Evolutionary conservation across 35 echinoderm and acorn worm genomes (phyloP), one percentile per base, ranked within the genome.

Genomic region (Apostichopus californicus): DNA sequence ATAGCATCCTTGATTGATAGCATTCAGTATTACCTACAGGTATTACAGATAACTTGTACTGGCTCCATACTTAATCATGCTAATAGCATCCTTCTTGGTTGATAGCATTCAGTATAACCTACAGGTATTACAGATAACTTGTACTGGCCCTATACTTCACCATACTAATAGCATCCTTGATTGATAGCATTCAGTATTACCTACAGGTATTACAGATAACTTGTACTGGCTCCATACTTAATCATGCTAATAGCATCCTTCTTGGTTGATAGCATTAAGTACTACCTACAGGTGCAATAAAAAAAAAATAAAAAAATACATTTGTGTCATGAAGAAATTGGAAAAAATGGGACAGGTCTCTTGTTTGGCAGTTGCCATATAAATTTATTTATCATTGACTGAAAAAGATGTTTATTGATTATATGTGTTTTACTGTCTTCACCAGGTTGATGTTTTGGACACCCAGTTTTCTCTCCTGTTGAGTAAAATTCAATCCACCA

Each of bases 101-200:
- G 96, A 98, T 71, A 98, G 95, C 73, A 80, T 98, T 5, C 96
- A 98, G 93, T 98, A 98, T 88, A 96, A 96, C 57, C 73, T 98
- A 56, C 94, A 95, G 94, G 96, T 95, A 34, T 34, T 34, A 34
- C 28, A 34, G 28, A 34, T 34, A 34, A 34, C 1, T 2, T 1
- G 28, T 34, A 34, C 28, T 34, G 1, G 1, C 28, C 1, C 28
- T 1, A 34, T 34, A 34, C 28, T 34, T 34, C 1, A 34, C 28
- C 28, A 34, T 34, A 1, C 28, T 34, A 34, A 46, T 46, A 46
- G 34, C 34, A 46, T 46, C 96, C 3, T 98, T 98, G 14, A 84
- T 98, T 14, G 96, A 98, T 72, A 98, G 95, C 73, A 80, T 98
- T 5, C 96, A 98, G 93, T 98, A 98, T 89, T 98, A 96, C 57